phyloP scores from a whole-genome alignment of 2,113 vertebrate species.

The Podocnemis expansa region DNA sequence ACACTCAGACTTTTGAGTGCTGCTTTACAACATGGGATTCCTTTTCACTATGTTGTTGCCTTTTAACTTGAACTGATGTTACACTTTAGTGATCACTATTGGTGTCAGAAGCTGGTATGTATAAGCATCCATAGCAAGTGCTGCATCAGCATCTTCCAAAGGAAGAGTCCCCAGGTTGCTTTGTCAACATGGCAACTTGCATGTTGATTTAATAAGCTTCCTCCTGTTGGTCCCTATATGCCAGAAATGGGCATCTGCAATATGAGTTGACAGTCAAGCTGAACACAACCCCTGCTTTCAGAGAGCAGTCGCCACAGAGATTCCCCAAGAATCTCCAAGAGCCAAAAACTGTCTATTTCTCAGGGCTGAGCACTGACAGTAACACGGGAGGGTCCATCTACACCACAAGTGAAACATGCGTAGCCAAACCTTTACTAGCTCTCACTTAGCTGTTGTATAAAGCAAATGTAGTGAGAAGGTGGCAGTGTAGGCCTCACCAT shows the following conservation, averaged over 20 bases:
- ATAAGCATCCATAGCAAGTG: background rate
- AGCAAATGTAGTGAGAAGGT: background rate
- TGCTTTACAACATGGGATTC: background rate
- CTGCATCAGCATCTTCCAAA: background rate
- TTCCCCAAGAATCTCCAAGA: too few species aligned
- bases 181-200: background rate
- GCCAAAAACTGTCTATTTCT: background rate
- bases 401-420: background rate
- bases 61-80: background rate
- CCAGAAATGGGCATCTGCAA: conserved; percentile 1
- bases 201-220: background rate
- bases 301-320: conserved; percentile 31
- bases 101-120: background rate
- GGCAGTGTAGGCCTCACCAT: background rate
- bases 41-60: background rate
- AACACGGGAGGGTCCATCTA: background rate
- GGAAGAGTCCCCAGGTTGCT: background rate
- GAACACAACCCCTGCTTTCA: background rate
- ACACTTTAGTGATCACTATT: background rate
- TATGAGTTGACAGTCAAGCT: rapidly evolving
- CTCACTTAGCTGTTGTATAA: background rate
- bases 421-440: background rate
- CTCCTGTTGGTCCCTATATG: background rate
- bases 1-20: background rate
- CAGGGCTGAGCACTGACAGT: background rate